Conservation (phyloP, 2,797 vertebrate genomes). For the Cephalopachus bancanus region DNA sequence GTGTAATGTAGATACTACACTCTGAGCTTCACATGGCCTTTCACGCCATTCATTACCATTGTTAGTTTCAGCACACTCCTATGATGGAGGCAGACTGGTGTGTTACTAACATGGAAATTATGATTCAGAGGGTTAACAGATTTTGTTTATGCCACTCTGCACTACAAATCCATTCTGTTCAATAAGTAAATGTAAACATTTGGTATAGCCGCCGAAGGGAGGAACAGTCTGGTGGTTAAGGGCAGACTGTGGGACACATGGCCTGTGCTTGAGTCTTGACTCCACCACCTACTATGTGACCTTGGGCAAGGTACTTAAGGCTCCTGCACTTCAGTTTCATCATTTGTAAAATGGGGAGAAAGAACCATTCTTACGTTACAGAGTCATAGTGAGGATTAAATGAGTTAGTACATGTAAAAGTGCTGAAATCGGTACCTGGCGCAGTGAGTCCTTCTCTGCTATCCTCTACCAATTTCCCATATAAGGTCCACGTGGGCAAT, state of each 20-base stretch:
- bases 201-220: neutral
- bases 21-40: neutral
- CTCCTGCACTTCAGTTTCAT: too few relatives aligned
- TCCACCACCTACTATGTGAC: neutral
- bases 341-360: too few relatives aligned
- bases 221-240: neutral
- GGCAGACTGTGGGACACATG: neutral
- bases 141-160: neutral
- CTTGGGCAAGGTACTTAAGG: neutral
- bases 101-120: neutral
- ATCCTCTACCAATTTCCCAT: neutral
- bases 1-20: neutral
- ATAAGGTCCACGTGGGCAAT: neutral
- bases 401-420: neutral
- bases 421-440: neutral
- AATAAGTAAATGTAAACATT: neutral
- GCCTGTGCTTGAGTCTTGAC: neutral
- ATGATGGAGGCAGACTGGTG: neutral
- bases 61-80: neutral
- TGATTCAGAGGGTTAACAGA: neutral
- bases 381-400: neutral
- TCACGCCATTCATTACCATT: neutral
- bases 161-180: neutral
- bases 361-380: neutral
- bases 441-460: neutral